phyloP scores from a whole-genome alignment of 2,797 vertebrate genomes.

The Eupleurogrammus muticus region DNA sequence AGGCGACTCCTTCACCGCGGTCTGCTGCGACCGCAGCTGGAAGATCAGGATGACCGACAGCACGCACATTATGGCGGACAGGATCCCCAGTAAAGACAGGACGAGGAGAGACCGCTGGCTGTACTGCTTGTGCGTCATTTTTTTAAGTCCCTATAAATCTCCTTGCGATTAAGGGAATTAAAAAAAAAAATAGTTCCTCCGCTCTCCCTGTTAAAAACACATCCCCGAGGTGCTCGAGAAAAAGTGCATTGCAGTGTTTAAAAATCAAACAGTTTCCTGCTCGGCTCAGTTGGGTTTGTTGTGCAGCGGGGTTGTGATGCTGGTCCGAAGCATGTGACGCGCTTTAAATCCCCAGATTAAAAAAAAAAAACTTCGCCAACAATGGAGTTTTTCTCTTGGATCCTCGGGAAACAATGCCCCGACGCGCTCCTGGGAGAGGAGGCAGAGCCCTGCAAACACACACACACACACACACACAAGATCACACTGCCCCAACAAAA shows the following conservation, averaged over 20 bases:
- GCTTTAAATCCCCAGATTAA: slow-evolving; percentile 81
- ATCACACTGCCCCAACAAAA: slow-evolving; percentile 5
- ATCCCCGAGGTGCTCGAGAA: slow-evolving; percentile 11
- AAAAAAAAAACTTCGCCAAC: slow-evolving; percentile 82
- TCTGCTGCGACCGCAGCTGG: slow-evolving; percentile 86
- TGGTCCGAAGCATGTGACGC: slow-evolving; percentile 82
- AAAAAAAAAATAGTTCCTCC: background rate
- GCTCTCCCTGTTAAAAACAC: background rate
- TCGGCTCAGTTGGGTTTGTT: slow-evolving; percentile 40
- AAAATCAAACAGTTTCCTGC: slow-evolving; percentile 17
- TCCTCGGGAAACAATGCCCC: slow-evolving; percentile 62
- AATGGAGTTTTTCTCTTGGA: slow-evolving; percentile 79
- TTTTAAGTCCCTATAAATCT: slow-evolving; percentile 9
- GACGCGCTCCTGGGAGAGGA: slow-evolving; percentile 50
- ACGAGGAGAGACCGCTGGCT: slow-evolving; percentile 86
- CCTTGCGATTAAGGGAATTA: background rate
- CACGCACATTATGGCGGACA: slow-evolving; percentile 89
- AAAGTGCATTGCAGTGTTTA: slow-evolving; percentile 16
- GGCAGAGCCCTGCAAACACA: slow-evolving; percentile 22
- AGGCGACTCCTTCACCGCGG: slow-evolving; percentile 65
- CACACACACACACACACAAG: background rate
- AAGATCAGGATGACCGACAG: slow-evolving; percentile 90
- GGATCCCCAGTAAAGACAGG: slow-evolving; percentile 82
- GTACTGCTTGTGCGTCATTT: slow-evolving; percentile 82
- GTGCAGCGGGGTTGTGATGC: slow-evolving; percentile 35